Base-by-base conservation (phyloP, 1,140 invertebrate genomes). In the Oscheius sp. region DNA sequence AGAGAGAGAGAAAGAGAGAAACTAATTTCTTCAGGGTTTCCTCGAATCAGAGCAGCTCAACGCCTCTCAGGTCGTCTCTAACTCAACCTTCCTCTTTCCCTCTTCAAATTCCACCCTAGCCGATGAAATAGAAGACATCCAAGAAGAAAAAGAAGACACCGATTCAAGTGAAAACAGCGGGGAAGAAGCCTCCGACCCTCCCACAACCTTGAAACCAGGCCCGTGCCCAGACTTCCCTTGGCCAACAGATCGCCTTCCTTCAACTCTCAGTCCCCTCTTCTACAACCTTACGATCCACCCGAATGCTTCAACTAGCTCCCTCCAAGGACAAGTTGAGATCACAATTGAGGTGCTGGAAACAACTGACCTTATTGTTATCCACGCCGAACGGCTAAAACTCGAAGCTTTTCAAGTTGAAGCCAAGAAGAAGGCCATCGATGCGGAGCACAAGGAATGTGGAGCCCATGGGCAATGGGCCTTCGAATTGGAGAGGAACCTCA, bases 271-370 rank as follows among this genome's bases (percentile, higher is more conserved):
- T 80, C 94, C 94, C 29, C 87, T 90, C 74, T 89, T 91, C 74
- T 97, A 97, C 84, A 91, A 91, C 80, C 89, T 97, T 29, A 91
- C 90, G 81, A 90, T 97, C 68, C 93, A 95, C 87, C 94, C 94
- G 55, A 95, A 97, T 86, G 87, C 97, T 26, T 94, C 93, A 26
- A 93, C 91, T 35, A 88, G 92, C 55, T 91, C 91, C 85, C 89
- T 94, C 46, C 91, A 91, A 89, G 87, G 88, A 23, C 82, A 79
- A 58, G 86, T 88, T 3, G 82, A 81, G 34, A 88, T 89, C 73
- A 74, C 80, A 52, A 73, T 62, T 77, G 18, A 63, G 58, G 58
- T 55, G 2, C 38, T 65, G 62, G 62, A 26, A 4, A 46, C 62
- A 18, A 76, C 75, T 1, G 31, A 64, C 2, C 32, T 76, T 18